phyloP scores from a whole-genome alignment of 2,113 vertebrate species.

The Nothocercus nigrocapillus region DNA sequence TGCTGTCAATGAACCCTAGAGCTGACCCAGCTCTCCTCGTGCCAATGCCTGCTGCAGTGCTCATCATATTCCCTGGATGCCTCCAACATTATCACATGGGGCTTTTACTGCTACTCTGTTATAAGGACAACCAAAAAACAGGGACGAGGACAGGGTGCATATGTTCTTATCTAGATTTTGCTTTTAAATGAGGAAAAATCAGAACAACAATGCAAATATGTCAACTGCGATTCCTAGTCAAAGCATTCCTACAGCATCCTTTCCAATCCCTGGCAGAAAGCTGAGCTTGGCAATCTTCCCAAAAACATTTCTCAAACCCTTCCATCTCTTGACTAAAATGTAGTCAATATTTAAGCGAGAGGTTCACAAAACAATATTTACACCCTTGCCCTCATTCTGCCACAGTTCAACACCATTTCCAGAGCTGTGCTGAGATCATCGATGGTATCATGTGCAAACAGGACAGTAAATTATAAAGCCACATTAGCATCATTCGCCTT shows the following conservation, averaged over 20 bases:
- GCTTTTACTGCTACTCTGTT: background rate
- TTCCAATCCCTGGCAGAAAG: background rate
- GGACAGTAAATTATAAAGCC: constrained; percentile 35
- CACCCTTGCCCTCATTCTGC: background rate
- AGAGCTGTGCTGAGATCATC: constrained; percentile 32
- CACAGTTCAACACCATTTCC: background rate
- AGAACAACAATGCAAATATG: background rate
- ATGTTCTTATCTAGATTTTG: background rate
- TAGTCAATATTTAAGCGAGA: background rate
- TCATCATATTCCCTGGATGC: background rate
- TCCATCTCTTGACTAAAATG: background rate
- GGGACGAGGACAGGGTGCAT: background rate
- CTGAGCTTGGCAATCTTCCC: background rate
- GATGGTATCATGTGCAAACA: constrained; percentile 32
- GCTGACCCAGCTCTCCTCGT: background rate
- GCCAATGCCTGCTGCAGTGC: background rate
- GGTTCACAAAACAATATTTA: background rate
- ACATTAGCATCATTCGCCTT: background rate
- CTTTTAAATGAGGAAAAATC: background rate
- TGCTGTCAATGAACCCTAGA: background rate
- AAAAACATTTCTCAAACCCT: background rate
- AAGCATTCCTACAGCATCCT: background rate
- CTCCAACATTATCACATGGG: background rate
- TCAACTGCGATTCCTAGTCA: background rate
- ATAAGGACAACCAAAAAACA: background rate